A percentile compares a stretch with the other conserved stretches of the same genome.
phyloP scores from a whole-genome alignment of 2,797 vertebrate genomes.

The Coregonus sp. region DNA sequence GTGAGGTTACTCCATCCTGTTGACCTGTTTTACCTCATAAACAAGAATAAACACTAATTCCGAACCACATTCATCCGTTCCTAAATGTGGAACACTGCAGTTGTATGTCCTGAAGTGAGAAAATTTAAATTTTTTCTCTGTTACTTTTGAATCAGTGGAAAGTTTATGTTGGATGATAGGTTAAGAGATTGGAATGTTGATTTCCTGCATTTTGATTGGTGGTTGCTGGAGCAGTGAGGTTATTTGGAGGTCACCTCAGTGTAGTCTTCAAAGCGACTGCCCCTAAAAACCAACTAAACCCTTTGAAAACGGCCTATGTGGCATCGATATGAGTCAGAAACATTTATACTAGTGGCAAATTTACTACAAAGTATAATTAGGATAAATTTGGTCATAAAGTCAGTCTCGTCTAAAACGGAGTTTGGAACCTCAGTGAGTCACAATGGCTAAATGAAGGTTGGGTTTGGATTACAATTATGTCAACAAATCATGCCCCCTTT shows the following conservation, averaged over 20 bases:
- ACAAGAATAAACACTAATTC: conserved; percentile 24
- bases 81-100: not conserved
- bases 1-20: conserved; percentile 51
- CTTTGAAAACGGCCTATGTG: too few relatives aligned
- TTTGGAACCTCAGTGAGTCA: too few relatives aligned
- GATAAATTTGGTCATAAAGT: too few relatives aligned
- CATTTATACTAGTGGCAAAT: not conserved
- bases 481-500: too few relatives aligned
- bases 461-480: too few relatives aligned
- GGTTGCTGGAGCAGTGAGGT: not conserved
- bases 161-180: not conserved
- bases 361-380: too few relatives aligned
- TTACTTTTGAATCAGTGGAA: not conserved
- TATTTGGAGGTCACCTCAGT: not conserved
- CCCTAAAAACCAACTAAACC: too few relatives aligned
- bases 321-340: not conserved
- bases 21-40: conserved; percentile 45
- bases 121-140: not conserved
- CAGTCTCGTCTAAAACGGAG: too few relatives aligned
- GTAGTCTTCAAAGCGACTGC: not conserved
- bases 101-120: not conserved
- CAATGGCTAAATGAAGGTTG: too few relatives aligned
- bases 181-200: not conserved
- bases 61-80: not conserved
- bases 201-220: not conserved